Evolutionary conservation across 2,113 vertebrate species (phyloP), one percentile per base, ranked within the genome.

Genomic region (Oenanthe oenanthe): DNA sequence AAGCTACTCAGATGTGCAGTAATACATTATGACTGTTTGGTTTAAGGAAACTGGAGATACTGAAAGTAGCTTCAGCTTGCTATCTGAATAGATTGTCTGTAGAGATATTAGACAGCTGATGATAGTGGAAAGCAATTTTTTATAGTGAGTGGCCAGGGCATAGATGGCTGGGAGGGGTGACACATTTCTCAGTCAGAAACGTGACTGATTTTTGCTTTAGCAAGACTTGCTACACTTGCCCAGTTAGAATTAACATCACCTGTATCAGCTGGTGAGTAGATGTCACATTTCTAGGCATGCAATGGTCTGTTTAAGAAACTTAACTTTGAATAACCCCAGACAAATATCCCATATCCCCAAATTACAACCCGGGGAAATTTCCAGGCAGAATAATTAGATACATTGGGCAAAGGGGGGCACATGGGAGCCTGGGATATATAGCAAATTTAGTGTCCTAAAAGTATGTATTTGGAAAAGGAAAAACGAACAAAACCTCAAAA

Each of bases 161-260:
- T 1, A 21, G 0, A 0, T 12, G 22, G 57, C n/a, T 56, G 26
- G 24, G 9, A 85, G 17, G 10, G 31, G 28, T 2, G 8, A 54
- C 48, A 42, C 60, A 8, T 29, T 38, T 34, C 42, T 75, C 62
- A 65, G 34, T 32, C 67, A 65, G 48, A 85, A 87, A 62, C 0
- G 2, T 25, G 38, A 48, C 25, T 57, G 72, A 38, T 20, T 73
- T 88, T 75, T 73, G 28, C 42, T 34, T 5, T 0, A 57, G 28
- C 15, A 45, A 63, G 18, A 9, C 36, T 63, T 61, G 9, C 50
- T 40, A 12, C 31, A 22, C 19, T 14, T 6, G 22, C 48, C 28
- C 15, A 8, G 36, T 26, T 29, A 40, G n/a, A 19, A 61, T 85
- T 54, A 86, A 70, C 28, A 50, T 60, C 18, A 38, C 11, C 65